Evolutionary conservation across 1,140 invertebrate genomes (phyloP).

Genomic region (Conus betulinus): DNA sequence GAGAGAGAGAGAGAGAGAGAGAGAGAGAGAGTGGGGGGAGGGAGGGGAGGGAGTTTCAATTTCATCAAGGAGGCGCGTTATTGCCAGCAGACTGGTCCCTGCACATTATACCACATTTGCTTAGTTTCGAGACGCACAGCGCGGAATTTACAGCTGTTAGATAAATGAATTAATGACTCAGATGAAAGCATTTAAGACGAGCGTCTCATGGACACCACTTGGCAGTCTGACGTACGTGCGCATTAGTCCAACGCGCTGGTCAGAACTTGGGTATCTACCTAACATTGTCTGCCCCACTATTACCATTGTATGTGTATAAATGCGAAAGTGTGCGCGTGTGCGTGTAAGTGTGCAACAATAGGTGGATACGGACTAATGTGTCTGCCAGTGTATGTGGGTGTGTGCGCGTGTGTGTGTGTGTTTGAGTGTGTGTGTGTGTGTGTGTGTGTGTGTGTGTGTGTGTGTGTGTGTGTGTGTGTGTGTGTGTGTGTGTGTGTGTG

Average conservation of each 20-base stretch:
- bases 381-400: not conserved
- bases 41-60: too few relatives aligned
- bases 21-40: too few relatives aligned
- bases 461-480: not conserved
- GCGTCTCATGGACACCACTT: not conserved
- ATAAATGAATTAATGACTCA: too few relatives aligned
- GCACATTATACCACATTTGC: too few relatives aligned
- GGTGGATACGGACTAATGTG: too few relatives aligned
- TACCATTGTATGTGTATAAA: not conserved
- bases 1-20: too few relatives aligned
- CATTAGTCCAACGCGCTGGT: not conserved
- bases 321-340: not conserved
- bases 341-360: not conserved
- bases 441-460: not conserved
- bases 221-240: not conserved
- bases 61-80: too few relatives aligned
- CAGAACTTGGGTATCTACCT: not conserved
- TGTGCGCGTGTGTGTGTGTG: not conserved
- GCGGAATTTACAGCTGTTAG: too few relatives aligned
- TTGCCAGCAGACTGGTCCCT: too few relatives aligned
- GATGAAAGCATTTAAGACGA: too few relatives aligned
- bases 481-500: not conserved
- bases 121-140: too few relatives aligned
- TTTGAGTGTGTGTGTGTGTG: not conserved
- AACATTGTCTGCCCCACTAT: not conserved